Evolutionary conservation across 2,888 invertebrate genomes (phyloP).

Genomic region (Antheraea assamensis): DNA sequence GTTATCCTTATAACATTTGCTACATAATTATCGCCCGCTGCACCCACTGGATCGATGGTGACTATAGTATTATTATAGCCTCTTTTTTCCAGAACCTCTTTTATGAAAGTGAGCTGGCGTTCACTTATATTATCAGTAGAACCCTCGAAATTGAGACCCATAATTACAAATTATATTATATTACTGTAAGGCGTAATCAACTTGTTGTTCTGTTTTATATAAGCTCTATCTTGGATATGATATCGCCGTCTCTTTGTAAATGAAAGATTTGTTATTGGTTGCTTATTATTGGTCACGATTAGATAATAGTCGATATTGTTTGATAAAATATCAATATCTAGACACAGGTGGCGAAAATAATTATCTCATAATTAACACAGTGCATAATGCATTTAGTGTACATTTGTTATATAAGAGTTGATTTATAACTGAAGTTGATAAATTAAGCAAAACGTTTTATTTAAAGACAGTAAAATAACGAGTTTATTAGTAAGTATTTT

Average conservation of each 20-base stretch:
- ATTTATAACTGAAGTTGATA: too few relatives aligned
- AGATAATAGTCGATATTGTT: not conserved
- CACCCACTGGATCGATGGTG: constrained; percentile 39
- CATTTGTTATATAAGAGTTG: too few relatives aligned
- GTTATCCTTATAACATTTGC: too few relatives aligned
- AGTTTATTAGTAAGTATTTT: too few relatives aligned
- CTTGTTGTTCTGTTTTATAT: constrained; percentile 33
- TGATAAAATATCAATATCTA: not conserved
- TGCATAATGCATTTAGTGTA: too few relatives aligned
- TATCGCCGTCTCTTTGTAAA: not conserved
- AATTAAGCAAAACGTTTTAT: too few relatives aligned
- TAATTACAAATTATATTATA: constrained; percentile 24
- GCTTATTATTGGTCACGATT: not conserved
- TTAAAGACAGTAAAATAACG: too few relatives aligned
- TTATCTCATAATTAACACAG: too few relatives aligned
- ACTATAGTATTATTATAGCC: constrained; percentile 42
- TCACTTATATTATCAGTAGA: constrained; percentile 36
- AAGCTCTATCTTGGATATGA: constrained; percentile 16
- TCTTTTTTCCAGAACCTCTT: constrained; percentile 40
- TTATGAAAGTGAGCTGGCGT: constrained; percentile 44
- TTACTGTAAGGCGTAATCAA: constrained; percentile 27
- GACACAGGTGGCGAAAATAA: too few relatives aligned
- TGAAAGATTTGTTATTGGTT: not conserved
- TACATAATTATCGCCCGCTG: constrained; percentile 46
- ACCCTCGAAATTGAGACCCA: constrained; percentile 45